Conservation (phyloP, 1,140 invertebrate genomes). For the Zaprionus kolodkinae region DNA sequence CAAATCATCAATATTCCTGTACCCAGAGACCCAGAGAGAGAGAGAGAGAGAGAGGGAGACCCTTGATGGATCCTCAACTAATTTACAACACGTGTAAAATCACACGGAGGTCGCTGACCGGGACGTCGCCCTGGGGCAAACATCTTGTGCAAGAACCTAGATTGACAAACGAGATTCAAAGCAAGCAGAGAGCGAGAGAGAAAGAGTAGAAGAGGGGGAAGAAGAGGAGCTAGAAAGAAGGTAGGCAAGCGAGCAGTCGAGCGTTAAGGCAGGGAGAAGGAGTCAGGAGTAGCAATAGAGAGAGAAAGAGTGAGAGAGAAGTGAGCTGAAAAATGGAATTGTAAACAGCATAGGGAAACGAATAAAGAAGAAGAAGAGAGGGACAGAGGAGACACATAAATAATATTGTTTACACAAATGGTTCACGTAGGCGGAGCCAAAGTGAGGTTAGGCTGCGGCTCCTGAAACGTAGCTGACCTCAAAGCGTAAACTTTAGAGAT, state of each 20-base stretch:
- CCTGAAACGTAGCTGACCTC: slow-evolving; percentile 59
- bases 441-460: slow-evolving; percentile 38
- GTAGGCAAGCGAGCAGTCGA: slow-evolving; percentile 55
- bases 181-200: slow-evolving; percentile 52
- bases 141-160: slow-evolving; percentile 66
- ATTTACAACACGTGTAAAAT: slow-evolving; percentile 80
- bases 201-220: slow-evolving; percentile 13
- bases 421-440: slow-evolving; percentile 58
- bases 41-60: not conserved
- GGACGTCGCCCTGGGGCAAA: slow-evolving; percentile 60
- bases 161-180: slow-evolving; percentile 81
- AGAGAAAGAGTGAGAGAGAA: slow-evolving; percentile 13
- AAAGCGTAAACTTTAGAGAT: slow-evolving; percentile 24
- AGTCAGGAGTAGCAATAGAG: slow-evolving; percentile 43
- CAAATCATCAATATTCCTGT: slow-evolving; percentile 69
- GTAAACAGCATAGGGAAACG: slow-evolving; percentile 48
- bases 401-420: slow-evolving; percentile 82
- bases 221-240: slow-evolving; percentile 17
- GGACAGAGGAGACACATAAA: slow-evolving; percentile 54
- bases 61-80: slow-evolving; percentile 67
- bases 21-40: not conserved
- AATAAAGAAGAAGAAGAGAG: slow-evolving; percentile 8
- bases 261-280: slow-evolving; percentile 73
- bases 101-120: slow-evolving; percentile 72
- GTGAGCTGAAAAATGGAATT: slow-evolving; percentile 47